Percentiles rank a stretch among this genome's conserved stretches.
Evolutionary conservation across 1,140 invertebrate genomes (phyloP).

Genomic region (Cephus cinctus): DNA sequence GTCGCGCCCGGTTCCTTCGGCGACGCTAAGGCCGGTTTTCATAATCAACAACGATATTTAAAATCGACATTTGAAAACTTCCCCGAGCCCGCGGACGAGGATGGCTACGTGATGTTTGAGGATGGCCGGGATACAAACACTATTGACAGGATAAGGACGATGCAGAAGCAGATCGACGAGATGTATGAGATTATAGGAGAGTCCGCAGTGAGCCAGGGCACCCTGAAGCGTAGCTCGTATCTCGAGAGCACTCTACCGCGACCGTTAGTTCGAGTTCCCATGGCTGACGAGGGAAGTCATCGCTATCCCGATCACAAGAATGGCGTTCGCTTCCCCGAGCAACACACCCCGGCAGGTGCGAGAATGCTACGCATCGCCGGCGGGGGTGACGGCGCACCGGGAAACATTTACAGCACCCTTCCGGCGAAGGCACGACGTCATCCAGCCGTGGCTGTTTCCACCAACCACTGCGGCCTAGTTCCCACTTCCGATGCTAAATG

Average conservation of each 20-base stretch:
- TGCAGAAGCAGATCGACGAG: constrained; percentile 49
- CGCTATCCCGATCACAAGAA: constrained; percentile 33
- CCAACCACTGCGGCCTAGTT: constrained; percentile 30
- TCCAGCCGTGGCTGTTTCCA: constrained; percentile 17
- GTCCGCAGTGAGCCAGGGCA: constrained; percentile 30
- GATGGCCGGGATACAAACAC: constrained; percentile 33
- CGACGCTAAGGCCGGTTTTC: constrained; percentile 15
- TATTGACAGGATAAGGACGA: constrained; percentile 47
- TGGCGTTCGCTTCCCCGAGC: constrained; percentile 15
- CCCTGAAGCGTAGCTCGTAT: constrained; percentile 31
- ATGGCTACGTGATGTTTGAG: constrained; percentile 8
- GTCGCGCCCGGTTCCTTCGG: constrained; percentile 29
- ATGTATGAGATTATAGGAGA: constrained; percentile 53
- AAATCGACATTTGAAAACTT: no score
- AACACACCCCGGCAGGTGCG: constrained; percentile 19
- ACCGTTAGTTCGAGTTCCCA: constrained; percentile 13
- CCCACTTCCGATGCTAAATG: constrained; percentile 37
- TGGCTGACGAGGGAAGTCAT: constrained; percentile 11
- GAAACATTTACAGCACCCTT: constrained; percentile 28
- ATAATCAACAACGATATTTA: no score
- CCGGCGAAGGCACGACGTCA: constrained; percentile 34
- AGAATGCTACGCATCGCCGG: constrained; percentile 37
- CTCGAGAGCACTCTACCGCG: constrained; percentile 36
- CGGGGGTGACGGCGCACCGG: constrained; percentile 25
- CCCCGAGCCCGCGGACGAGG: constrained; percentile 15